A percentile compares a stretch with the other conserved stretches of the same genome.
phyloP scores from a whole-genome alignment of 2,113 vertebrate species.

The Pachypanchax playfairii region DNA sequence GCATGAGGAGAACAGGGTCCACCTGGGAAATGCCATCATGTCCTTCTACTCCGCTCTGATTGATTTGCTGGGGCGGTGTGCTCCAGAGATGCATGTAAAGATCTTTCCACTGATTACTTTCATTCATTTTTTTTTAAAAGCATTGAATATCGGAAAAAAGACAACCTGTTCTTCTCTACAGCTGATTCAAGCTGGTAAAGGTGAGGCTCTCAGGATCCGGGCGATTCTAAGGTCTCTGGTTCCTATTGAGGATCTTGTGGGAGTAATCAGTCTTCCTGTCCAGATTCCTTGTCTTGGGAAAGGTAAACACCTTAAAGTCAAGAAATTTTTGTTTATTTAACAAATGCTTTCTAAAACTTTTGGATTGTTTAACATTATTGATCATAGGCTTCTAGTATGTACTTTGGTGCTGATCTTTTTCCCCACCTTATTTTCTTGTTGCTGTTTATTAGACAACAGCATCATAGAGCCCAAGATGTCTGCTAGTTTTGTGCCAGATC shows the following conservation, averaged over 20 bases:
- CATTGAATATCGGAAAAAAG: background rate
- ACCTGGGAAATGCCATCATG: conserved; percentile 93
- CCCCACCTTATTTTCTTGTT: background rate
- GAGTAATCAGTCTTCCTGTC: conserved; percentile 90
- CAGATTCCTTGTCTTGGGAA: conserved; percentile 92
- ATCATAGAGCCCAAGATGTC: conserved; percentile 94
- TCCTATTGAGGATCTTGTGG: conserved; percentile 91
- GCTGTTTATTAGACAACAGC: conserved; percentile 81
- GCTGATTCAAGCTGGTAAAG: conserved; percentile 93
- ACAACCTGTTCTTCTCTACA: conserved; percentile 44
- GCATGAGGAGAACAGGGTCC: conserved; percentile 90
- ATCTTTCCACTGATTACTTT: background rate
- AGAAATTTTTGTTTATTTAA: too few species aligned
- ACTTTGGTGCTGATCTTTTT: background rate
- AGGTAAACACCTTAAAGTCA: conserved; percentile 73
- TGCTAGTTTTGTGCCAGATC: conserved; percentile 93
- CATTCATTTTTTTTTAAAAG: background rate
- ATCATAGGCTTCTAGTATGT: background rate
- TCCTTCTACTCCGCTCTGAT: conserved; percentile 94
- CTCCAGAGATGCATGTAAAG: conserved; percentile 95
- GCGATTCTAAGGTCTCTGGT: conserved; percentile 93
- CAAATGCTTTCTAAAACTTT: too few species aligned
- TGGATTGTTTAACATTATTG: too few species aligned
- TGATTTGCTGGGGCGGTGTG: conserved; percentile 91
- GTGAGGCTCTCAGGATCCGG: conserved; percentile 90